Percentiles rank a stretch among this genome's conserved stretches.
phyloP scores from a whole-genome alignment of 2,113 vertebrate genomes.

The Elgaria multicarinata region DNA sequence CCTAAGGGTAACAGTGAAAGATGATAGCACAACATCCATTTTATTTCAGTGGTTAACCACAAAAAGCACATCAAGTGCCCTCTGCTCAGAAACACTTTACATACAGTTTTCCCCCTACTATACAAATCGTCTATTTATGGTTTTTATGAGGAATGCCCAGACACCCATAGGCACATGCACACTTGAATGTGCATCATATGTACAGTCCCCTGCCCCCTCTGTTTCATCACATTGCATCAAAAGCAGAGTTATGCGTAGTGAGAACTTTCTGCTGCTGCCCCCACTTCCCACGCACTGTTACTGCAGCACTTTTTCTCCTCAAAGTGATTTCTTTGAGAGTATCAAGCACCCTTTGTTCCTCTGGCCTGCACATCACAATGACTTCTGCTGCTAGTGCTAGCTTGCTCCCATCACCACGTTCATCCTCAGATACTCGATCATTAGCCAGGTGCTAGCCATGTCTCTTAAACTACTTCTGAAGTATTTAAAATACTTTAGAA shows the following conservation, averaged over 20 bases:
- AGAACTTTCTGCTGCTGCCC: background rate
- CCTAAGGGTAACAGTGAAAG: background rate
- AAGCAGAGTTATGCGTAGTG: background rate
- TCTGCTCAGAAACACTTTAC: background rate
- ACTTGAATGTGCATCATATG: background rate
- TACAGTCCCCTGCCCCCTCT: background rate
- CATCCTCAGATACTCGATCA: background rate
- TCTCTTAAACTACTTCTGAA: background rate
- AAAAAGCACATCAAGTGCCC: background rate
- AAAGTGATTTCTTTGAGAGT: background rate
- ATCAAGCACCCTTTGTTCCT: background rate
- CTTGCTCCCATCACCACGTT: background rate
- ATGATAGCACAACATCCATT: background rate
- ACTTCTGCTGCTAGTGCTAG: background rate
- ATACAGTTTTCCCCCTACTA: background rate
- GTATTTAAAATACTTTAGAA: no score
- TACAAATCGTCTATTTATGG: background rate
- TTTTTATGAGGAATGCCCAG: background rate
- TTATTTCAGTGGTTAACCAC: slow-evolving; percentile 4
- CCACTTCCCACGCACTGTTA: background rate
- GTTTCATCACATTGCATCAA: background rate
- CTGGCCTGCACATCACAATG: no score
- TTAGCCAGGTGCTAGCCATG: background rate
- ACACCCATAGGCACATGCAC: no score
- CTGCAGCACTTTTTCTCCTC: background rate